Base-by-base conservation (phyloP, 2,888 invertebrate species). In the Phanerotoma sp. region DNA sequence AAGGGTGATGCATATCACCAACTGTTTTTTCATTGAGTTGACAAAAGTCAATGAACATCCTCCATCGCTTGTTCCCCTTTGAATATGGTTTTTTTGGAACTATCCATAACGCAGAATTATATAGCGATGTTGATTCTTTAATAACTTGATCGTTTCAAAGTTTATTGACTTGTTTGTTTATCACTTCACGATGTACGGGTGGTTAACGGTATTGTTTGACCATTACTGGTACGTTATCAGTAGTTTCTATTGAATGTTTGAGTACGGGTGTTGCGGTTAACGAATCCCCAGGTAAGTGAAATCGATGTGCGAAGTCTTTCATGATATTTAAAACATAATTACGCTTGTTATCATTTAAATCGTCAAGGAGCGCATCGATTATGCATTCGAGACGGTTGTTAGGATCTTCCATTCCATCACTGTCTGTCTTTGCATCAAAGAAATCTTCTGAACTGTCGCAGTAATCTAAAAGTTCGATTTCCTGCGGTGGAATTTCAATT, bases 251-350 rank as follows among this genome's bases (percentile, higher is more conserved):
- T 20, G 20, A n/a, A 20, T 25, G 28, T 32, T 21, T 25, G 13
- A 42, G 25, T 22, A 18, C 44, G 11, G 33, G 22, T 11, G 32
- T 49, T 11, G 47, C 15, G 16, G 7, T 28, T 11, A 56, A 28
- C 5, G 13, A 2, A 15, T 52, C 51, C 11, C 48, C 51, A 22
- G 48, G 42, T 22, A 38, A 11, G 28, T 56, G 42, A 13, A 52
- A 49, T n/a, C 33, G 10, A 6, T 20, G 5, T 5, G 46, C n/a
- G 22, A 47, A 47, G 1, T 47, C 46, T 1, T 47, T 35, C 2
- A 47, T 21, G 10, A 47, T 9, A 4, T 47, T 20, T 1, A 35
- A 13, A 10, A 47, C 46, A n/a, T 47, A 32, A 20, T 47, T 22
- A n/a, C n/a, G 16, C 20, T 47, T 22, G n/a, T 45, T 32, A 7